Evolutionary conservation across 2,888 invertebrate species (phyloP), one percentile per base, ranked within the genome.

Genomic region (Anticlea derivata): DNA sequence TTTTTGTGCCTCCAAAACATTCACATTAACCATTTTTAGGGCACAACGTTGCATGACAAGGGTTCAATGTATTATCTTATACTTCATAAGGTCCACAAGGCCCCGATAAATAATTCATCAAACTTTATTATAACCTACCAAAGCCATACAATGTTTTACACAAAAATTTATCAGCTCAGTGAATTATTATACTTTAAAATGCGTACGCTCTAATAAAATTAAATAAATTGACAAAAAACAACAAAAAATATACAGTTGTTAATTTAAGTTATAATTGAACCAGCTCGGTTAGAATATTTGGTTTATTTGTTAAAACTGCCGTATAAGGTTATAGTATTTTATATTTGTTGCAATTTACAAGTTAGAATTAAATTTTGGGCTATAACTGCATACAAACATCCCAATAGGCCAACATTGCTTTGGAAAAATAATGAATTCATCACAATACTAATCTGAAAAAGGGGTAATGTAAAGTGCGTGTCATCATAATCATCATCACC

Each of bases 21-120:
- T 68, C 64, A 66, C 63, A 66, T 71, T 58, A 66, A 53, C 76
- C 78, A 83, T 80, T 85, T 84, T 83, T 79, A 82, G 75, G 78
- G 66, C 79, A 83, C 80, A 85, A 85, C 81, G 68, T 74, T 73
- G 65, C 53, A 50, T 58, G 66, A 70, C 56, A 57, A 61, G 60
- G 47, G 50, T 38, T 52, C 46, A 50, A 51, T 27, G 43, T 54
- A 43, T 40, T 44, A 54, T 52, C 51, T 30, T 45, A 58, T 23
- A 44, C 55, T 54, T 35, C n/a, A 23, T 58, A 58, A 54, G 52
- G 60, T 26, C 48, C 8, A 30, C 7, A n/a, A 49, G 54, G 11
- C 44, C 62, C 31, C 11, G 27, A 62, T 62, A 62, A 50, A 62
- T 62, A 55, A 62, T 60, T 45, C 56, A 62, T 41, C 27, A 13